Base-by-base conservation (phyloP, 2,113 vertebrate species). In the Paracanthobrama guichenoti region DNA sequence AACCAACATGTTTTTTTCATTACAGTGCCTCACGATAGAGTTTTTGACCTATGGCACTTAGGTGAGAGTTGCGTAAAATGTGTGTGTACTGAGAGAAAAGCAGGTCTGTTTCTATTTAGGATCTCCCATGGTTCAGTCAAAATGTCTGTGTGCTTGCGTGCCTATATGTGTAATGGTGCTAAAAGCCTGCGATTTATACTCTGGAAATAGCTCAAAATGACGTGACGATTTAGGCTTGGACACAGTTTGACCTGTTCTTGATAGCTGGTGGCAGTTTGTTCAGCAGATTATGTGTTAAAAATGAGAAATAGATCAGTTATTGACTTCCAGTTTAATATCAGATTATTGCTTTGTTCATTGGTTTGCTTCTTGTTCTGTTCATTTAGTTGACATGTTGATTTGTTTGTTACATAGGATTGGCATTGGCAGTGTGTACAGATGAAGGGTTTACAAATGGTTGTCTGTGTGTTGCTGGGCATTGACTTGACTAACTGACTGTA, bases 41-140 rank as follows among this genome's bases (percentile, higher is more conserved):
- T 20, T 59, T 50, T 85, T 74, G 66, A 73, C 72, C 59, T 76
- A 59, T 76, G 35, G 26, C 57, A 59, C 48, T 53, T 39, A 35
- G 69, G 82, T 84, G 77, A 71, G 72, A 85, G 79, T 82, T 87
- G 31, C n/a, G 59, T 78, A 82, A 82, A 66, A 62, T 73, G 13
- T 44, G n/a, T 2, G 8, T 44, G 16, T 71, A 71, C 22, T 67
- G 24, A 57, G 16, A 77, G 69, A 50, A 86, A 78, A 79, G 48
- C 24, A 28, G 39, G 50, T 48, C 85, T 77, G 83, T 84, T 78
- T 79, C 75, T 35, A 26, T 59, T 79, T 69, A 55, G 26, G 31
- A 66, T 83, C 39, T 26, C 35, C 4, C 20, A 31, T 57, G 16
- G 35, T 69, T 69, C 64, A 35, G 12, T 46, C 53, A 20, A 53